A percentile compares a stretch with the other conserved stretches of the same genome.
Evolutionary conservation across 1,140 invertebrate genomes (phyloP).

Genomic region (Pararge aegeria): DNA sequence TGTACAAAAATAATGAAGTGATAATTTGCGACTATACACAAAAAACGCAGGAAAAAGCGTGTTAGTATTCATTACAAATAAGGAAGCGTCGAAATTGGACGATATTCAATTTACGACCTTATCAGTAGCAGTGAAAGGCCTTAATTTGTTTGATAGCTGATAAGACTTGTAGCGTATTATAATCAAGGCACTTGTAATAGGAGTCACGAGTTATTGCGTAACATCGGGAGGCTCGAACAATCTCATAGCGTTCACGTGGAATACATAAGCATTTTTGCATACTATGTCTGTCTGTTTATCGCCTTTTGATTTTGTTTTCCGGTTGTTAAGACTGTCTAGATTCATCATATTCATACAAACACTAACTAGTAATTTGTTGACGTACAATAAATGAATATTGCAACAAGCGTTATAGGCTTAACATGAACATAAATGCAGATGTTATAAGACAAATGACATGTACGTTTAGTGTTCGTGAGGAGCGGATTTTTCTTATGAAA

Average conservation of each 20-base stretch:
- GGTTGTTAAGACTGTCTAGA: constrained; percentile 11
- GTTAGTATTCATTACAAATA: constrained; percentile 60
- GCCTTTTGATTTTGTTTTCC: constrained; percentile 23
- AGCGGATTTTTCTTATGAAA: background rate
- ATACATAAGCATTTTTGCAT: constrained; percentile 44
- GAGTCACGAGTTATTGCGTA: constrained; percentile 77
- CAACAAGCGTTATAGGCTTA: background rate
- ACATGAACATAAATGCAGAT: background rate
- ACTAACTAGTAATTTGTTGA: constrained; percentile 16
- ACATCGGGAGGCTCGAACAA: constrained; percentile 49
- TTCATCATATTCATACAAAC: no score
- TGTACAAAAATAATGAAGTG: constrained; percentile 24
- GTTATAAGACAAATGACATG: background rate
- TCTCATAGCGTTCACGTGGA: constrained; percentile 54
- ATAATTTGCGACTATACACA: constrained; percentile 49
- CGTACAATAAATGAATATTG: constrained; percentile 1
- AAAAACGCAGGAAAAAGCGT: constrained; percentile 63
- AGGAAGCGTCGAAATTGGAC: constrained; percentile 39
- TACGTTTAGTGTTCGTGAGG: background rate
- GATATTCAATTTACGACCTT: constrained; percentile 39
- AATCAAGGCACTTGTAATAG: constrained; percentile 53
- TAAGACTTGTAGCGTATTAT: constrained; percentile 49
- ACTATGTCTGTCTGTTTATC: constrained; percentile 20
- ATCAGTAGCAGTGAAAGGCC: constrained; percentile 32
- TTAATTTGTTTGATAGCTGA: constrained; percentile 32